Evolutionary conservation across 1,140 invertebrate species (phyloP), one percentile per base, ranked within the genome.

Genomic region (Drosophila grimshawi): DNA sequence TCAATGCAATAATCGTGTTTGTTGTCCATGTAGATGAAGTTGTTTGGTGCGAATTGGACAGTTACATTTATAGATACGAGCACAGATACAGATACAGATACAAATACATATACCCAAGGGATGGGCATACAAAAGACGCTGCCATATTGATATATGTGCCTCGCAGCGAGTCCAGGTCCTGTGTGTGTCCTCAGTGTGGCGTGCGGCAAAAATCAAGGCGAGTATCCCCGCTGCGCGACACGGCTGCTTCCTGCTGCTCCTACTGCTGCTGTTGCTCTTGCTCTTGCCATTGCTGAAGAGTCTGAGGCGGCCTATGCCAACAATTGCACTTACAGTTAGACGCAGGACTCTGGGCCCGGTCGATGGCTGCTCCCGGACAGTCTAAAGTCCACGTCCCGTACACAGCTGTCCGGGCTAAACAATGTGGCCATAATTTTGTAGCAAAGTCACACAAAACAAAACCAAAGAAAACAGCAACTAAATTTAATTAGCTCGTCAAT

Each of bases 1-100:
- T 89, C 85, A 88, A 88, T 78, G 85, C 85, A 89, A 88, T 88
- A 89, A 88, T 88, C 85, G 77, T 82, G 83, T 86, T 75, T 69
- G 76, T 80, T 85, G 79, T 69, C 62, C 68, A 56, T 76, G 61
- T 56, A 69, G 63, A 86, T 86, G 73, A 88, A 86, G 83, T 69
- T 82, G 80, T 88, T 86, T 78, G 83, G 78, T 86, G 82, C 82
- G 76, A 85, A 85, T 80, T 78, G 67, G 49, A 52, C 45, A 70
- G 33, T 33, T 67, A 19, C 19, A 19, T 19, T 19, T 19, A 19
- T 19, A 19, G 19, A 19, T 19, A 19, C 19, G 19, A 19, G 19
- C 19, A 60, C 46, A 27, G 5, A n/a, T 37, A 19, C 19, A 30
- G 10, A 61, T 37, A 19, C 19, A 30, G 10, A 61, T 32, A 30